Base-by-base conservation (phyloP, 2,113 vertebrate genomes). In the Protomyctophum bolini region DNA sequence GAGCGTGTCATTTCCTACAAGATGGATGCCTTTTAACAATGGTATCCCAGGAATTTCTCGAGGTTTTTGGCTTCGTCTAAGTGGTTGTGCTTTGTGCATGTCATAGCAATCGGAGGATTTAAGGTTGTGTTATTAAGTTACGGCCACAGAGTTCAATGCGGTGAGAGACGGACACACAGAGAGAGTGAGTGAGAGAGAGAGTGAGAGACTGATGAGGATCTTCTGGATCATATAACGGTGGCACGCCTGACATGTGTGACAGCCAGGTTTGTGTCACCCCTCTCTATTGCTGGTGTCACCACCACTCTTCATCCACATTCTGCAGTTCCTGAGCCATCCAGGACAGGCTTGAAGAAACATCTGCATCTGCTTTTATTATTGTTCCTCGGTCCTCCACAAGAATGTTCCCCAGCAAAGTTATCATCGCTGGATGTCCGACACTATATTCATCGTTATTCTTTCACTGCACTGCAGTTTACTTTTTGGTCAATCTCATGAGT, bases 241-340 rank as follows among this genome's bases (percentile, higher is more conserved):
- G 33, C 33, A 41, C 33, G 33, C 33, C 3, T 41, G 33, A 41
- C 29, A 46, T 58, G 57, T 58, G 9, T 12, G 0, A 8, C 12
- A 1, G 73, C 76, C 76, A 77, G 67, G 76, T 76, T 75, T 79
- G 72, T 78, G 76, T 81, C 79, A 75, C 80, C 77, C 64, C 77
- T 77, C 75, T 76, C 41, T 72, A 11, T 60, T 46, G 61, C n/a
- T 49, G 11, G 56, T 50, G 60, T 66, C 41, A 58, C 47, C 48
- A 41, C 45, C 48, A 41, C 45, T 70, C 63, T 41, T 67, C 67
- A 41, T 41, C 33, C 33, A 64, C 49, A 7, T 49, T 58, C 11
- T 21, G 21, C 21, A 21, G 21, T n/a, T 63, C 8, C 7, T 58
- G 59, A 76, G 58, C 10, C 8, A 14, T 54, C 55, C 15, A 7